Evolutionary conservation across 1,140 invertebrate genomes (phyloP).

Genomic region (Drosophila cardini): DNA sequence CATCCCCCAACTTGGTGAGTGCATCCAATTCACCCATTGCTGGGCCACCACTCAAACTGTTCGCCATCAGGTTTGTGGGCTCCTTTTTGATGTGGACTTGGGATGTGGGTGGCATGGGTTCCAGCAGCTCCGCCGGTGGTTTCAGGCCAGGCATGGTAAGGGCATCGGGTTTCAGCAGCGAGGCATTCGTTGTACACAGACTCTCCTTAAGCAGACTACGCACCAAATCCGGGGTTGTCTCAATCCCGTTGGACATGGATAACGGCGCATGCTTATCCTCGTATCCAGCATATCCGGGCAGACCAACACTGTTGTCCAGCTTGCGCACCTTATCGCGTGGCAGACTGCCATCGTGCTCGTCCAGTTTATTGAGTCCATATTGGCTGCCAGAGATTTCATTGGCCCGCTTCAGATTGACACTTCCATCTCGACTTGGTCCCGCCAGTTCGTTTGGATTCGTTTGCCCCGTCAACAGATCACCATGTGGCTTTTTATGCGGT

Average conservation of each 20-base stretch:
- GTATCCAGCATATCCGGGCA: slow-evolving; percentile 49
- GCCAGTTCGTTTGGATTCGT: slow-evolving; percentile 49
- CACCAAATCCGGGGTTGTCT: slow-evolving; percentile 83
- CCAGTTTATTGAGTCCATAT: slow-evolving; percentile 63
- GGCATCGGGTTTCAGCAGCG: slow-evolving; percentile 72
- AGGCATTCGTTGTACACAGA: slow-evolving; percentile 66
- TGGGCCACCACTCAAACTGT: not conserved
- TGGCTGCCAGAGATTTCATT: slow-evolving; percentile 63
- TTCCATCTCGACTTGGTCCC: slow-evolving; percentile 45
- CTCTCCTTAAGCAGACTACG: slow-evolving; percentile 82
- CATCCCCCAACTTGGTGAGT: slow-evolving; percentile 52
- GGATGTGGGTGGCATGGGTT: slow-evolving; percentile 57
- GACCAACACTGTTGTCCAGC: slow-evolving; percentile 56
- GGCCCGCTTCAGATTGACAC: slow-evolving; percentile 65
- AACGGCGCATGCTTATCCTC: slow-evolving; percentile 70
- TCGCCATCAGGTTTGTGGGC: slow-evolving; percentile 7
- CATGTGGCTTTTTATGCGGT: slow-evolving; percentile 56
- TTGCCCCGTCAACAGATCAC: slow-evolving; percentile 16
- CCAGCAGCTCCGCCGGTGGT: slow-evolving; percentile 73
- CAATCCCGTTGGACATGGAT: slow-evolving; percentile 78
- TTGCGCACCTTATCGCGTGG: slow-evolving; percentile 77
- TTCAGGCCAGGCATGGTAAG: slow-evolving; percentile 71
- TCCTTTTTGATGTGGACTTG: slow-evolving; percentile 60
- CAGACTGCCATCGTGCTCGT: slow-evolving; percentile 62
- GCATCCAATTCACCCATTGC: slow-evolving; percentile 50